Conservation (phyloP, 2,888 invertebrate species). For the Heliconius charithonia region DNA sequence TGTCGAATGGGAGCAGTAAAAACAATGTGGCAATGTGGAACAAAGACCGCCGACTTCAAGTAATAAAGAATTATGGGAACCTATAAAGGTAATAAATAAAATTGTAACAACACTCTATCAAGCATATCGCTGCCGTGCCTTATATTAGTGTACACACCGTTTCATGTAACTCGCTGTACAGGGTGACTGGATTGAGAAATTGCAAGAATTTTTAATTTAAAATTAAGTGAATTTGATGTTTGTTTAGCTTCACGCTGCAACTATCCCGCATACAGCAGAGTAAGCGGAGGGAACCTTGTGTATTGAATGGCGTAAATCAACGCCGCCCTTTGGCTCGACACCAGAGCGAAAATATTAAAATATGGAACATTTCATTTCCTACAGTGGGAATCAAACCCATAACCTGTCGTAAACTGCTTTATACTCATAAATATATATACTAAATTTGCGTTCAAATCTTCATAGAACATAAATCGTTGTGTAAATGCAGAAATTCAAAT, state of each 20-base stretch:
- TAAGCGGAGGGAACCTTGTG: too few relatives aligned
- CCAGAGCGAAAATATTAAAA: too few relatives aligned
- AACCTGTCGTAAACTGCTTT: background rate
- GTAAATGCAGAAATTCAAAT: background rate
- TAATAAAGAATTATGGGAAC: conserved; percentile 77
- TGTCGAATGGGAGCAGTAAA: conserved; percentile 73
- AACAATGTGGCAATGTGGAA: conserved; percentile 62
- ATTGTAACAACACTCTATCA: conserved; percentile 73
- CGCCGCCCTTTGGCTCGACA: too few relatives aligned
- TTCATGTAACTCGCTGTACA: conserved; percentile 32
- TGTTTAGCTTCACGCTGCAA: too few relatives aligned
- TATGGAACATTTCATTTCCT: too few relatives aligned
- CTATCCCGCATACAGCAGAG: too few relatives aligned
- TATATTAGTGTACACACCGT: conserved; percentile 26
- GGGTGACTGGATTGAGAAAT: background rate
- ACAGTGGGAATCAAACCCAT: too few relatives aligned
- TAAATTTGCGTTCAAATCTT: background rate
- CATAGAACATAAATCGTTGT: background rate
- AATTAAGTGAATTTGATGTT: background rate
- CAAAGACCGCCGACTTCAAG: conserved; percentile 65
- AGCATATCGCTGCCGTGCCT: conserved; percentile 55
- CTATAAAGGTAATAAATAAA: conserved; percentile 71
- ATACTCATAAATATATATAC: too few relatives aligned
- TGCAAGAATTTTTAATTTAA: background rate
- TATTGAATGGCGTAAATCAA: too few relatives aligned